phyloP scores from a whole-genome alignment of 2,113 vertebrate genomes.

The Cottus gobio region DNA sequence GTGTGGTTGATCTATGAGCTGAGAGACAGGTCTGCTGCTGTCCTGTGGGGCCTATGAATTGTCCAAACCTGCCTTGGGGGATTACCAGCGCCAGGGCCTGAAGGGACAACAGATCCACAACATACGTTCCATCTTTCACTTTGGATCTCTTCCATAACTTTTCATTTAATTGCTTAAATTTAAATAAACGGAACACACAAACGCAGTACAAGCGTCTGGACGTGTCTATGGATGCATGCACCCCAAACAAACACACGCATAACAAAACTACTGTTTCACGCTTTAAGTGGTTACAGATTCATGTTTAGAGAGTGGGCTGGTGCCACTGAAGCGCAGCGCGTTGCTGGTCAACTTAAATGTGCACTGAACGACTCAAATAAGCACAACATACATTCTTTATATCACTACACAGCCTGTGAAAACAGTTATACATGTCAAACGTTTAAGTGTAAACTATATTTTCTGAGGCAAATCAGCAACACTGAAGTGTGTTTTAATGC shows the following conservation, averaged over 20 bases:
- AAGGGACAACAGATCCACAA: constrained; percentile 30
- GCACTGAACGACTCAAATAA: neutral
- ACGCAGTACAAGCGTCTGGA: neutral
- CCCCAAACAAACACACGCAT: constrained; percentile 7
- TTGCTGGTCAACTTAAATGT: constrained; percentile 1
- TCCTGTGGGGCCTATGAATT: constrained; percentile 38
- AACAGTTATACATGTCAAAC: neutral
- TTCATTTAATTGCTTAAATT: constrained; percentile 8
- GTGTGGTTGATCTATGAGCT: constrained; percentile 37
- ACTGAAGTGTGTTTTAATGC: neutral
- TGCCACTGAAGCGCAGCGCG: neutral
- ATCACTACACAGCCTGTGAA: neutral
- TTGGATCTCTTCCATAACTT: constrained; percentile 2
- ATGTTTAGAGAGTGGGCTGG: neutral
- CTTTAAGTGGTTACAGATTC: neutral
- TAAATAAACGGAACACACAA: constrained; percentile 10
- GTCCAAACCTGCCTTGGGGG: constrained; percentile 4
- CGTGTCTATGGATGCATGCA: neutral
- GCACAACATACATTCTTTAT: neutral
- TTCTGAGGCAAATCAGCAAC: neutral
- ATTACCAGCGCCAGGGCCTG: constrained; percentile 24
- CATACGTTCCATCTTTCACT: neutral
- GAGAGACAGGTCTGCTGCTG: constrained; percentile 4
- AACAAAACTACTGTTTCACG: neutral
- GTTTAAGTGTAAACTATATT: neutral